These are phyloP conservation scores for Sesia bembeciformis DNA, from an alignment of 2,888 invertebrate species.

Conservation along the genomic window DNA sequence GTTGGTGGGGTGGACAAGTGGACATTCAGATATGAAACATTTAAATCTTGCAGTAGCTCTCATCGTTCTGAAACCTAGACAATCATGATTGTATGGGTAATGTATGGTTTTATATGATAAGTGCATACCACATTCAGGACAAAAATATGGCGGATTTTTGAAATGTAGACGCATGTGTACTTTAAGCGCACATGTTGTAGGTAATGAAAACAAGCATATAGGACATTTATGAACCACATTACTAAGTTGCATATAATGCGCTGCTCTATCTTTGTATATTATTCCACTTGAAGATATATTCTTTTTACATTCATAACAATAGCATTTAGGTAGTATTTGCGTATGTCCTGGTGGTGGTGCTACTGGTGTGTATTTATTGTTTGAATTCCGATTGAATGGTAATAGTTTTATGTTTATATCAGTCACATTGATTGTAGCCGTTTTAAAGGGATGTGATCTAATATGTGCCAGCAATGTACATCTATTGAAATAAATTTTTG, in stretches of 20 bases:
- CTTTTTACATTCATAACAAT: slow-evolving; percentile 43
- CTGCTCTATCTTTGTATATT: slow-evolving; percentile 36
- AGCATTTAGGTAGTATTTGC: too few relatives aligned
- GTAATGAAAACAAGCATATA: slow-evolving; percentile 51
- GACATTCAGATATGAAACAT: slow-evolving; percentile 44
- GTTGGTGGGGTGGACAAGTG: slow-evolving; percentile 57
- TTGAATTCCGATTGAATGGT: slow-evolving; percentile 14
- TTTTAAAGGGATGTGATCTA: slow-evolving; percentile 58
- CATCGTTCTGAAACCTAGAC: slow-evolving; percentile 67
- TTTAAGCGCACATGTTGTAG: slow-evolving; percentile 63
- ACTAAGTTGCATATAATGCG: slow-evolving; percentile 48
- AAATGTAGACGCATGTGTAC: slow-evolving; percentile 77
- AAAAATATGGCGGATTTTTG: slow-evolving; percentile 68
- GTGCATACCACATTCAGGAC: slow-evolving; percentile 79
- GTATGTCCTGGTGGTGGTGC: too few relatives aligned
- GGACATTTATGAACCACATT: slow-evolving; percentile 44
- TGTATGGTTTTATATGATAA: slow-evolving; percentile 30
- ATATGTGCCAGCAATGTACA: slow-evolving; percentile 66
- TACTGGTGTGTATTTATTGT: background rate
- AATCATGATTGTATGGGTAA: slow-evolving; percentile 53
- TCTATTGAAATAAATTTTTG: slow-evolving; percentile 49
- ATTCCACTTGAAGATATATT: slow-evolving; percentile 19
- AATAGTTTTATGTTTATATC: slow-evolving; percentile 55
- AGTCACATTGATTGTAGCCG: slow-evolving; percentile 58
- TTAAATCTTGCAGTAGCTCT: slow-evolving; percentile 45